Percentiles rank a stretch among this genome's conserved stretches.
These are phyloP conservation scores for Bovichtus diacanthus DNA, from an alignment of 2,797 vertebrate species.

Conservation along the genomic window DNA sequence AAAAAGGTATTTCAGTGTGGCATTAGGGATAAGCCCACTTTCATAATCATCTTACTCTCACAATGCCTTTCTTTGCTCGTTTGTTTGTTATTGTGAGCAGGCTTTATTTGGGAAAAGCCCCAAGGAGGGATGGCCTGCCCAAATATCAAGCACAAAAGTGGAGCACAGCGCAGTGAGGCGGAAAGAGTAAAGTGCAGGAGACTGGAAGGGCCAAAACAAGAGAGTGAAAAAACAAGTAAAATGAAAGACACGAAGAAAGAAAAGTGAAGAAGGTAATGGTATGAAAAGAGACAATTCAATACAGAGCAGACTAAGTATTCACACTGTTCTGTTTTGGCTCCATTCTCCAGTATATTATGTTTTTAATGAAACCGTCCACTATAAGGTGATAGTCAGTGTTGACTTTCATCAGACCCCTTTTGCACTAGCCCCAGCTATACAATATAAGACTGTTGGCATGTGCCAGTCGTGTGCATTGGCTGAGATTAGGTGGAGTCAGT, in stretches of 20 bases:
- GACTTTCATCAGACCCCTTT: neutral
- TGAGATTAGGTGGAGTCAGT: slow-evolving; percentile 26
- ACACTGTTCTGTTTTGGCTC: neutral
- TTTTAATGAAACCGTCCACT: neutral
- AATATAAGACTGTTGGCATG: neutral
- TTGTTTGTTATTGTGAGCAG: slow-evolving; percentile 45
- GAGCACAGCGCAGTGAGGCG: slow-evolving; percentile 41
- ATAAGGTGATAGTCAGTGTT: neutral
- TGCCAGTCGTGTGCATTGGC: neutral
- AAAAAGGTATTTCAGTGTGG: neutral
- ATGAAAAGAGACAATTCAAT: slow-evolving; percentile 15
- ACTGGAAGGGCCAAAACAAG: slow-evolving; percentile 3
- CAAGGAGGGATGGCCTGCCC: slow-evolving; percentile 29
- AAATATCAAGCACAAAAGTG: slow-evolving; percentile 56
- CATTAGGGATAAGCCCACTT: slow-evolving; percentile 5
- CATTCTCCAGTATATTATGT: neutral
- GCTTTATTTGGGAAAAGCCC: slow-evolving; percentile 62
- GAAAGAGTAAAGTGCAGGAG: slow-evolving; percentile 38
- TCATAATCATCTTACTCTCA: slow-evolving; percentile 26
- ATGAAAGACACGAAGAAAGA: slow-evolving; percentile 1
- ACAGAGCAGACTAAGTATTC: neutral
- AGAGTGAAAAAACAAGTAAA: slow-evolving; percentile 21
- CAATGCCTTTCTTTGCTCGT: slow-evolving; percentile 32
- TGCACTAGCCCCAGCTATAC: too few relatives aligned
- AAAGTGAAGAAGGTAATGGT: neutral